Evolutionary conservation across 1,140 invertebrate genomes (phyloP).

Genomic region (Rhizoglyphus robini): DNA sequence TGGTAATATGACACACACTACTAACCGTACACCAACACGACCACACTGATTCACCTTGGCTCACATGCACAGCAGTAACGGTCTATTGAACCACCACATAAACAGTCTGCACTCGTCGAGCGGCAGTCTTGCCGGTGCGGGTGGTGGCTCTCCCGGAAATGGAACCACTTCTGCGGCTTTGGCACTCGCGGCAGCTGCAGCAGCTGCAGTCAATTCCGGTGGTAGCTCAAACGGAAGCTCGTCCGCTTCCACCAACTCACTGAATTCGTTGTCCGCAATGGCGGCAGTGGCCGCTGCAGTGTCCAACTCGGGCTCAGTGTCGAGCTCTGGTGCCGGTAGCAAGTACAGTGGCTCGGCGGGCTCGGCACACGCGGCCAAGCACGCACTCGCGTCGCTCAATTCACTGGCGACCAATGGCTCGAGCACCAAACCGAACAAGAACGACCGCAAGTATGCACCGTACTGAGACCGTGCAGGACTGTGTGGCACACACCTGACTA

Average conservation of each 20-base stretch:
- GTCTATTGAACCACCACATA: constrained; percentile 3
- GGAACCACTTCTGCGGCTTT: not conserved
- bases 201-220: not conserved
- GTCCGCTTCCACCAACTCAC: not conserved
- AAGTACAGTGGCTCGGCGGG: not conserved
- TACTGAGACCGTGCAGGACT: not conserved
- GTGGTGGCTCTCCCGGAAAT: not conserved
- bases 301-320: not conserved
- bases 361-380: not conserved
- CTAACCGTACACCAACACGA: not conserved
- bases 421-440: constrained; percentile 1
- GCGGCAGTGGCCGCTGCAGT: constrained; percentile 6
- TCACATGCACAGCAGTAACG: constrained; percentile 1
- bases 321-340: not conserved
- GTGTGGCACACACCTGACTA: not conserved
- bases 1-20: not conserved
- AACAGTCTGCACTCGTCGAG: not conserved
- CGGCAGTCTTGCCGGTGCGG: not conserved
- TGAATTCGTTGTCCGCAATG: constrained; percentile 3
- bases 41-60: not conserved
- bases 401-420: not conserved
- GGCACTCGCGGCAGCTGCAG: not conserved
- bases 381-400: not conserved
- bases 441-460: constrained; percentile 13
- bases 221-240: not conserved